Evolutionary conservation across 2,113 vertebrate species (phyloP).

Genomic region (Rutilus rutilus): DNA sequence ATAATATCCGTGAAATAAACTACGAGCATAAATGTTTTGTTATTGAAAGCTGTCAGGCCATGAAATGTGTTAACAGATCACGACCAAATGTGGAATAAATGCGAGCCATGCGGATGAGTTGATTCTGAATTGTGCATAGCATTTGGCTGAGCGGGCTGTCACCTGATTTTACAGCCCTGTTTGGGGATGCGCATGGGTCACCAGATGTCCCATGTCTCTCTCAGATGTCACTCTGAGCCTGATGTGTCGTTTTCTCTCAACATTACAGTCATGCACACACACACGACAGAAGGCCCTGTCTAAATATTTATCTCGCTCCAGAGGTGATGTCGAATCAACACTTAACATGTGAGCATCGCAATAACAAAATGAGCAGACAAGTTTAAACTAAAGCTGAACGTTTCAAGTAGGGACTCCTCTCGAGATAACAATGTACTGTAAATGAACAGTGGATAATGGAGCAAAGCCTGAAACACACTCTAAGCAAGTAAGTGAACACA

Average conservation of each 20-base stretch:
- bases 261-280: slow-evolving; percentile 24
- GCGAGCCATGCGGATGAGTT: slow-evolving; percentile 12
- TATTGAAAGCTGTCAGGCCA: slow-evolving; percentile 27
- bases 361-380: slow-evolving; percentile 39
- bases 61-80: slow-evolving; percentile 39
- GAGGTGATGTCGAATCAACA: slow-evolving; percentile 56
- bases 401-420: slow-evolving; percentile 25
- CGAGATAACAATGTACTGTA: neutral
- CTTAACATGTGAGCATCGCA: slow-evolving; percentile 36
- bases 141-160: slow-evolving; percentile 48
- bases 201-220: slow-evolving; percentile 52
- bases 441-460: neutral
- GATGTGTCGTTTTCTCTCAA: slow-evolving; percentile 45
- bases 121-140: slow-evolving; percentile 14
- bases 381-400: slow-evolving; percentile 42
- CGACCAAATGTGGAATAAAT: slow-evolving; percentile 22
- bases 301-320: slow-evolving; percentile 57
- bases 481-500: neutral
- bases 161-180: slow-evolving; percentile 26
- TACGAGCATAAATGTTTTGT: slow-evolving; percentile 22
- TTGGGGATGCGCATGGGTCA: slow-evolving; percentile 37
- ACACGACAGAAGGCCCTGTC: slow-evolving; percentile 54
- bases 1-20: slow-evolving; percentile 6
- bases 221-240: slow-evolving; percentile 44
- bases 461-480: neutral